Conservation (phyloP, 2,888 invertebrate genomes). For the Frankliniella intonsa region DNA sequence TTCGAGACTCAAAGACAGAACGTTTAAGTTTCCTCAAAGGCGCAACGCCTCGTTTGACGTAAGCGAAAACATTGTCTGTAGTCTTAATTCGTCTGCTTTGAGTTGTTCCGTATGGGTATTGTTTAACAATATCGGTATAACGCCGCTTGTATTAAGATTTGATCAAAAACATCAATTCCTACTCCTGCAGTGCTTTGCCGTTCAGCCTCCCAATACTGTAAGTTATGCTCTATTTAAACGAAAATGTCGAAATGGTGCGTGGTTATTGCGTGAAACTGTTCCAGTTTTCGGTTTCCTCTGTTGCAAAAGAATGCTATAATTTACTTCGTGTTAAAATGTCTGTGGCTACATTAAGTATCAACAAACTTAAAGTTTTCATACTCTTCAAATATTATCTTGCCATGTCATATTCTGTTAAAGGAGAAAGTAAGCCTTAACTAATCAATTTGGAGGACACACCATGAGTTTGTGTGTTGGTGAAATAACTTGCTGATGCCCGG, state of each 20-base stretch:
- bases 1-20: not conserved
- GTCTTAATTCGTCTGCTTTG: not conserved
- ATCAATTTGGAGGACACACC: too few species aligned
- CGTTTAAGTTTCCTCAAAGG: not conserved
- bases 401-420: too few species aligned
- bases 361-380: too few species aligned
- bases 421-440: too few species aligned
- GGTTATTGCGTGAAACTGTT: not conserved
- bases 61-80: slow-evolving; percentile 20
- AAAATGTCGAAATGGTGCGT: not conserved
- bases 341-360: too few species aligned
- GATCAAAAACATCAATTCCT: not conserved
- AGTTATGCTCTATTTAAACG: not conserved
- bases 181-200: not conserved
- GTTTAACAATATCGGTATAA: not conserved
- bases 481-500: too few species aligned
- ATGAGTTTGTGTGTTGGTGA: too few species aligned
- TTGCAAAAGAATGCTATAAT: not conserved
- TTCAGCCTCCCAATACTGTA: not conserved
- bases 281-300: not conserved
- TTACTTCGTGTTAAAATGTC: not conserved
- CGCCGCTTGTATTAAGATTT: not conserved
- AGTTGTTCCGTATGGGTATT: not conserved
- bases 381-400: too few species aligned
- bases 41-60: not conserved